Percentiles rank a stretch among this genome's conserved stretches.
Conservation (phyloP, 2,797 vertebrate genomes). For the Margarornis squamiger region DNA sequence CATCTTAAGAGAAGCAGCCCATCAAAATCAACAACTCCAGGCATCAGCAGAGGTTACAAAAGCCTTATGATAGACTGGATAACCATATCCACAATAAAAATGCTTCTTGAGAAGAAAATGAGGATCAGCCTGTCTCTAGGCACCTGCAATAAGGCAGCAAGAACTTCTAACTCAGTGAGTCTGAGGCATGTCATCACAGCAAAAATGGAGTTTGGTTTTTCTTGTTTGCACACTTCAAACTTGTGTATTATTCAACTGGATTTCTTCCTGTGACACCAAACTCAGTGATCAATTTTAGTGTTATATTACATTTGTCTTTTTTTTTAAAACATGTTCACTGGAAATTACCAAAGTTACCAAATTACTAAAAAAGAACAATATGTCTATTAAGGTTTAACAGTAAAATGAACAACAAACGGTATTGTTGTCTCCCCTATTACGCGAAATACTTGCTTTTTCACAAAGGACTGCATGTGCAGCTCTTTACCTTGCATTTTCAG, state of each 20-base stretch:
- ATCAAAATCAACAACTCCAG: not conserved
- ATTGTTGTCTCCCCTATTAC: not conserved
- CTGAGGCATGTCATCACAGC: not conserved
- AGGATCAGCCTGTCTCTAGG: not conserved
- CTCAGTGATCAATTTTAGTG: not conserved
- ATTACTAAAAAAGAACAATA: not conserved
- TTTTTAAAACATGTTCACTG: not conserved
- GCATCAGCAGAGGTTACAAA: not conserved
- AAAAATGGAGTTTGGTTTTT: not conserved
- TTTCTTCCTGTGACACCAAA: not conserved
- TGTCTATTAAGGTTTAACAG: not conserved
- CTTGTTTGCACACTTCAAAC: not conserved
- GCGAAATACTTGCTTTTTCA: not conserved
- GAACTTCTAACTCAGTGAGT: not conserved
- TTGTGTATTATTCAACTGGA: not conserved
- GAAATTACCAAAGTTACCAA: not conserved
- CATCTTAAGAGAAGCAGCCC: not conserved
- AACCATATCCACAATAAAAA: not conserved
- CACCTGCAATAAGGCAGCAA: not conserved
- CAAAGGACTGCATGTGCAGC: not conserved
- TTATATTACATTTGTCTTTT: not conserved
- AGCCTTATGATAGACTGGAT: not conserved
- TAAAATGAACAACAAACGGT: not conserved
- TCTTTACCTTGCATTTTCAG: not conserved
- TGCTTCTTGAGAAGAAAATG: not conserved